phyloP scores from a whole-genome alignment of 2,888 invertebrate species.

The Trachelus tabidus region DNA sequence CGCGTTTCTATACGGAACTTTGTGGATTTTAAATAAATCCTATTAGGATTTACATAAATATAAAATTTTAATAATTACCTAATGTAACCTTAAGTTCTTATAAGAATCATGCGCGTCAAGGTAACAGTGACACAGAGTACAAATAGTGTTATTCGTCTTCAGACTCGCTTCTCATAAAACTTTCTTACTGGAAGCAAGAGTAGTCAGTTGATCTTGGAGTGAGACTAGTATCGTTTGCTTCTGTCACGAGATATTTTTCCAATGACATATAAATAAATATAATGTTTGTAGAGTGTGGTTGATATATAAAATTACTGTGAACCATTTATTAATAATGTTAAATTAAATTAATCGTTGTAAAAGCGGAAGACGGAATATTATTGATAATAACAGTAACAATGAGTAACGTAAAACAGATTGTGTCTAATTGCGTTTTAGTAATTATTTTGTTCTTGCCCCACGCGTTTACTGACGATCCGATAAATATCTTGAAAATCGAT shows the following conservation, averaged over 20 bases:
- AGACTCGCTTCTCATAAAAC: not conserved
- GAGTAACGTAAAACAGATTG: not conserved
- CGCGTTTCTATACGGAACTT: not conserved
- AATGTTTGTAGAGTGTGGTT: not conserved
- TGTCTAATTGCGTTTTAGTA: not conserved
- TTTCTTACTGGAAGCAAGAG: not conserved
- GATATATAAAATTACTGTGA: not conserved
- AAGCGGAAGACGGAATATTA: not conserved
- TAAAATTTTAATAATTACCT: not conserved
- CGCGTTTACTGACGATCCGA: conserved; percentile 8
- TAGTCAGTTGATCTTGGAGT: not conserved
- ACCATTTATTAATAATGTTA: not conserved
- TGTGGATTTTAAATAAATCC: not conserved
- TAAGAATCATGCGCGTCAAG: not conserved
- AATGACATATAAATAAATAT: not conserved
- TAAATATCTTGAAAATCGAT: conserved; percentile 25
- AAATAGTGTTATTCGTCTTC: not conserved
- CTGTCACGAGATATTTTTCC: not conserved
- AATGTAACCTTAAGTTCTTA: not conserved
- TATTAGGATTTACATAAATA: not conserved
- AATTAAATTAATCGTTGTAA: not conserved
- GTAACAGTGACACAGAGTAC: not conserved
- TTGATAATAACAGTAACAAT: not conserved
- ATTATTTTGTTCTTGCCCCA: not conserved
- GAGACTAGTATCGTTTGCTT: not conserved